Base-by-base conservation (phyloP, 2,888 invertebrate genomes). In the Drosophila limbata region DNA sequence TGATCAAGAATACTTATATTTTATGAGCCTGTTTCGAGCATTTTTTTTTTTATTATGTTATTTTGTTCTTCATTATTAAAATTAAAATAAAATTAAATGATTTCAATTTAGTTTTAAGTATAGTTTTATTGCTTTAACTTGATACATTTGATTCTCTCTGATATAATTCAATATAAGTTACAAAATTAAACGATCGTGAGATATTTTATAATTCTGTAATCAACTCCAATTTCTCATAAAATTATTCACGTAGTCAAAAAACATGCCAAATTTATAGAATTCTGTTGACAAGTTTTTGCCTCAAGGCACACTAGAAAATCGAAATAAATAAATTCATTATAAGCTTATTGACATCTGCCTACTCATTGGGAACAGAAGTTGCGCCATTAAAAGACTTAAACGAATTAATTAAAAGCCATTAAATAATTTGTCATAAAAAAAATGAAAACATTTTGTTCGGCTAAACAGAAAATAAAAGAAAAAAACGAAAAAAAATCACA, bases 391-490 rank as follows among this genome's bases (percentile, higher is more conserved):
- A 53, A 15, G 59, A 44, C 57, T 74, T 79, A 55, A 81, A 53
- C 62, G 73, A 69, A 70, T 85, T 85, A 85, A 85, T 83, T 88
- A 70, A 75, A 79, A 53, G 80, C 88, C 77, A 88, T 88, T 84
- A 88, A 88, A 81, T 77, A 84, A 83, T 80, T 88, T 88, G 84
- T 88, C 84, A 80, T 69, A 52, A 67, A 82, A 52, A 70, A 68
- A 83, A 85, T 76, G 45, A 76, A 65, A 66, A 63, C 71, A 69
- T 56, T 63, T 73, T 73, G 57, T 63, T 44, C 55, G 33, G 51
- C 45, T 79, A 33, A 53, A 25, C 66, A 28, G 50, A 52, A 44
- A 63, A 40, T 57, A 45, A 70, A 64, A 21, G 17, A 11, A 44
- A 42, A 9, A 42, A 37, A 53, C 60, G 25, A 59, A 25, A 25